Evolutionary conservation across 35 echinoderm and acorn worm species (phyloP).

Genomic region (Patiria miniata): DNA sequence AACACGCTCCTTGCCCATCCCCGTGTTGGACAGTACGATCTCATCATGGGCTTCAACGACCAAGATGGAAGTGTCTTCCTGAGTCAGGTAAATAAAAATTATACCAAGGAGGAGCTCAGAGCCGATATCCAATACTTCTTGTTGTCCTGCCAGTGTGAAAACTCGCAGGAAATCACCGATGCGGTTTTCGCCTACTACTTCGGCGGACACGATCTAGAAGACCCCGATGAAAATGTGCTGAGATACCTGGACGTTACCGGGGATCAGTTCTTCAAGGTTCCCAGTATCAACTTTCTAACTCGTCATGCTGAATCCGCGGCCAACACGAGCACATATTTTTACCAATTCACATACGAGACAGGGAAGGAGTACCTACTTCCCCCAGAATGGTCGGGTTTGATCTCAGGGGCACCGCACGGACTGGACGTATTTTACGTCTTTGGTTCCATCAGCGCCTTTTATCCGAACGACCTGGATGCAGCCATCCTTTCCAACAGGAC

Average conservation of each 20-base stretch:
- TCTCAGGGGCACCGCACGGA: neutral
- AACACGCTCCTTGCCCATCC: neutral
- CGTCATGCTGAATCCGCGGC: neutral
- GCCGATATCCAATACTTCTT: neutral
- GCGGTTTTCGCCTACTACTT: neutral
- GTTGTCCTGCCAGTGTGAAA: neutral
- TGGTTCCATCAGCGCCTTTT: neutral
- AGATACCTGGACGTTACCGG: neutral
- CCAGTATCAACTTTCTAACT: neutral
- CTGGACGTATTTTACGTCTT: neutral
- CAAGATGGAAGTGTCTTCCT: slow-evolving; percentile 29
- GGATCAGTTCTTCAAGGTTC: neutral
- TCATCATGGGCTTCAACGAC: slow-evolving; percentile 42
- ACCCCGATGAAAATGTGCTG: neutral
- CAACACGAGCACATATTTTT: no score
- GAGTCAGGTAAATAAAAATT: neutral
- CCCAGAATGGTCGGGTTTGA: neutral
- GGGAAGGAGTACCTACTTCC: no score
- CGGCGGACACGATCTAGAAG: neutral
- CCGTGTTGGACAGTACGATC: slow-evolving; percentile 37
- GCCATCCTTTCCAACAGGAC: neutral
- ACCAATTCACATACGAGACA: no score
- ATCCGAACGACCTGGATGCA: neutral
- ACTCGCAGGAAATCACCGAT: neutral
- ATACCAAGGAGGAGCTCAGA: neutral